Base-by-base conservation (phyloP, 2,888 invertebrate species). In the Seladonia tumulorum region DNA sequence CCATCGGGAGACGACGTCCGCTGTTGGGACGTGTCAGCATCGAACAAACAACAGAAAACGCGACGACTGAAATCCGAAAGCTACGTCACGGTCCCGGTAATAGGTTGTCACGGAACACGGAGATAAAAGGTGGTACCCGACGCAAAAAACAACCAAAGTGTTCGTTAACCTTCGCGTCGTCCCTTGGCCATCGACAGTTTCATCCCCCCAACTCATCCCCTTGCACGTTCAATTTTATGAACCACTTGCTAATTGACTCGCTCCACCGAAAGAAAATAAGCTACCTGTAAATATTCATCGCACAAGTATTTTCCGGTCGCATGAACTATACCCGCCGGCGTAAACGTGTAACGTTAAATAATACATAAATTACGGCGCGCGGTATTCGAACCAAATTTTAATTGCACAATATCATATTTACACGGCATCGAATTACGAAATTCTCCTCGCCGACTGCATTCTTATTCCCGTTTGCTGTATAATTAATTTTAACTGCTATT, bases 61-160 rank as follows among this genome's bases (percentile, higher is more conserved):
- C 16, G 22, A 72, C 35, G 72, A 49, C 22, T 82, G 76, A 72
- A 75, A 82, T 78, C 68, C 68, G 75, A 78, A 80, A 85, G 76
- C 68, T 39, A 79, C 68, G 74, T 82, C 76, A 71, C 35, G 35
- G 60, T 72, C 73, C 73, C 42, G 63, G 66, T 79, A 77, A 84
- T 79, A 60, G 39, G 49, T n/a, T 42, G 71, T 77, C 66, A 35
- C 16, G 18, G 63, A 60, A 80, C n/a, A n/a, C 57, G 74, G 66
- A 63, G 73, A 76, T 70, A 76, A 78, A 81, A 81, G 66, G 63
- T 79, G n/a, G 57, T 25, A 70, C 7, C n/a, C 1, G 47, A 39
- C 22, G 10, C 29, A n/a, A 29, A 35, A 29, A n/a, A 39, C 49
- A 22, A 45, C 70, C 57, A 39, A n/a, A 45, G 12, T 2, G 45